Base-by-base conservation (phyloP, 2,797 vertebrate genomes). In the Platalea minor region DNA sequence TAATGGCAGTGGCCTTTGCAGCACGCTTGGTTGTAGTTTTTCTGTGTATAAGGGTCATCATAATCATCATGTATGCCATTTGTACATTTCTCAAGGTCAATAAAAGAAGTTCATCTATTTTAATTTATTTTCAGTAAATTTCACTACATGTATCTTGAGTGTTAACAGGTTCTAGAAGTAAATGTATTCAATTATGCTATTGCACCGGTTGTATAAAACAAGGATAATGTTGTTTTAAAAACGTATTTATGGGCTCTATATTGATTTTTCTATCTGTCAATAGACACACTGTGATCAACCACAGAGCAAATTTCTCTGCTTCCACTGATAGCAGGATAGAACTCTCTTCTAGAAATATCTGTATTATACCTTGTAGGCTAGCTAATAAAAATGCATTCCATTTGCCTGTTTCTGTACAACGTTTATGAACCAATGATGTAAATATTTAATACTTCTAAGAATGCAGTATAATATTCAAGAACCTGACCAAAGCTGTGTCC, bases 391-490 rank as follows among this genome's bases (percentile, higher is more conserved):
- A 95, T 74, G 29, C 23, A 78, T 96, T 96, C 61, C 18, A 54
- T 67, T 67, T 96, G 28, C 14, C 59, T 39, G 4, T 78, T 96
- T 91, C n/a, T 91, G 74, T 91, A 67, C 46, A 96, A 73, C n/a
- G 91, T 94, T 92, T 90, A 94, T 72, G 26, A 97, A 88, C 69
- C 46, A 29, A 37, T 88, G 67, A 72, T 31, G 83, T 95, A 96
- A 97, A 97, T 97, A 97, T 97, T 98, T 97, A 94, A 97, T 97
- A 85, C 29, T 57, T 51, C 45, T 83, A 91, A 97, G 87, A 91
- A 95, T 89, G 67, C 9, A 56, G 28, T 63, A 75, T 84, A 83
- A 81, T 89, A 91, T 69, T 79, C 72, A 96, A 89, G 84, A 93
- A 92, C 79, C 93, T 94, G 73, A 91, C 56, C 80, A 73, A 93